Base-by-base conservation (phyloP, 2,113 vertebrate genomes). In the Bucco capensis region DNA sequence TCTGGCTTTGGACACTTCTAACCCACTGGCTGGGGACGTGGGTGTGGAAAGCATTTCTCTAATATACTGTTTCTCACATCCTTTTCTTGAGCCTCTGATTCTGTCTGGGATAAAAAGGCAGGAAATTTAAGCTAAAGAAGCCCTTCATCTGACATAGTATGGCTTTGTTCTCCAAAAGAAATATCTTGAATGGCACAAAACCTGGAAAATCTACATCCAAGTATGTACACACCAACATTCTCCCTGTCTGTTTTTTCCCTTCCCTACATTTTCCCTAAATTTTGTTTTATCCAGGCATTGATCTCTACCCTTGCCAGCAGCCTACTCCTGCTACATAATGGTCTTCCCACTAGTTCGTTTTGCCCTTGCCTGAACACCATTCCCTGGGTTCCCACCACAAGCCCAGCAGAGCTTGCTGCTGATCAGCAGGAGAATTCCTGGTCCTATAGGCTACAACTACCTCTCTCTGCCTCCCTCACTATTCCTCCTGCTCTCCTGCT, bases 381-480 rank as follows among this genome's bases (percentile, higher is more conserved):
- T 46, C 17, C 40, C 28, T n/a, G 25, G 51, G 73, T 5, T 78
- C 13, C 11, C 15, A 49, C 12, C 8, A 16, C 2, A 10, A 42
- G 15, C 5, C 22, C 18, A 2, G 19, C 0, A 1, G 12, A 14
- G 8, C 51, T 72, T 3, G 1, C 2, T 47, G 51, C n/a, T 62
- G 42, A 62, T 18, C 25, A 44, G 56, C 60, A 44, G 31, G 11
- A 3, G 8, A 74, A 7, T 19, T 77, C 25, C 38, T 31, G 33
- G 30, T 60, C 33, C 62, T 42, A 35, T 35, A 44, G 44, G 24
- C 11, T 73, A 31, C 5, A 2, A 17, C 33, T 50, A 42, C 35
- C 38, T 60, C 54, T 57, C 47, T 40, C 70, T 42, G 30, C 38
- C 31, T 57, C 53, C 12, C 30, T 72, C 1, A 0, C 44, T 51